A percentile compares a stretch with the other conserved stretches of the same genome.
These are phyloP conservation scores for Acropora tenuis DNA, from an alignment of 64 coral and sea anemone species.

Conservation along the genomic window DNA sequence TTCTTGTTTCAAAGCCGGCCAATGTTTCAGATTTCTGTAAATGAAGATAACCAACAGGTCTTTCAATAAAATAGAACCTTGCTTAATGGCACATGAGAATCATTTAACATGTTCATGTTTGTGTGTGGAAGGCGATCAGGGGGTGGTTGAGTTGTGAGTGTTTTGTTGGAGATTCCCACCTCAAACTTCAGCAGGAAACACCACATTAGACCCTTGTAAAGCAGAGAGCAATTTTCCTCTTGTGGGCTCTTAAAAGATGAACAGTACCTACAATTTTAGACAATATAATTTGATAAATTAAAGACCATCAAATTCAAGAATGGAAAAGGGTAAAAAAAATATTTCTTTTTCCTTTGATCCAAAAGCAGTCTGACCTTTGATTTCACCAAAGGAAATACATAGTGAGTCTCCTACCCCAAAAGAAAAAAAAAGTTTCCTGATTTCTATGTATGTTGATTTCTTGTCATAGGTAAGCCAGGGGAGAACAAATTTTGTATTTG, in stretches of 20 bases:
- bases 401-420: no score
- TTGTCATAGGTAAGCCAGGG: not conserved
- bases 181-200: not conserved
- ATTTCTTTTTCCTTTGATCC: no score
- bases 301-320: no score
- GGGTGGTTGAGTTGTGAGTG: not conserved
- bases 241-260: no score
- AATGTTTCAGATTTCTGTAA: constrained; percentile 69
- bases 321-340: no score
- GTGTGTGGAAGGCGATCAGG: no score
- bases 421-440: not conserved
- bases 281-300: no score
- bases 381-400: no score
- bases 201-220: not conserved
- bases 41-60: constrained; percentile 1
- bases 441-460: not conserved
- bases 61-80: not conserved
- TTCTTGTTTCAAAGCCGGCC: constrained; percentile 71
- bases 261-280: no score
- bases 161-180: not conserved
- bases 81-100: no score
- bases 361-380: no score
- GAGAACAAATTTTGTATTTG: constrained; percentile 27
- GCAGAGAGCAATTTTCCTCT: not conserved
- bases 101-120: no score